Percentiles rank a stretch among this genome's conserved stretches.
These are phyloP conservation scores for Mellivora capensis DNA, from an alignment of 2,113 vertebrate genomes.

Conservation along the genomic window DNA sequence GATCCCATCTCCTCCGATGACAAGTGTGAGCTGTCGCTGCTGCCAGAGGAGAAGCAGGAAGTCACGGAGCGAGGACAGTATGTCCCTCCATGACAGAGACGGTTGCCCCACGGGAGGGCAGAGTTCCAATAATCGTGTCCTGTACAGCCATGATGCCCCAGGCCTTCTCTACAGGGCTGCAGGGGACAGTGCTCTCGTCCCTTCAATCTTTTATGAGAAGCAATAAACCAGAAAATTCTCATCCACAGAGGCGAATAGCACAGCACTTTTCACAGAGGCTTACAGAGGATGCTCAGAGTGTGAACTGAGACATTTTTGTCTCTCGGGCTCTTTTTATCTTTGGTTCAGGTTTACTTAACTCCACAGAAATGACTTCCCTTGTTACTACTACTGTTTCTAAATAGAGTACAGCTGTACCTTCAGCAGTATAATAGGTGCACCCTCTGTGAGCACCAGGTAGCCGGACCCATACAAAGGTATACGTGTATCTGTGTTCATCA, in stretches of 20 bases:
- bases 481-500: background rate
- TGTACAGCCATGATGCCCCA: fast-evolving
- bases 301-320: background rate
- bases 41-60: background rate
- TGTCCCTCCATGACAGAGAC: background rate
- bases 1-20: background rate
- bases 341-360: background rate
- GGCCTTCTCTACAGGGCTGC: background rate
- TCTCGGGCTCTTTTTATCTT: background rate
- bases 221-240: background rate
- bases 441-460: background rate
- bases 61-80: background rate
- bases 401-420: background rate
- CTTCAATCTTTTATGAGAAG: background rate
- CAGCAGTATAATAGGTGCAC: background rate
- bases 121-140: background rate
- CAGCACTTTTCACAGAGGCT: background rate
- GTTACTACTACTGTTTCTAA: background rate
- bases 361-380: background rate
- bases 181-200: background rate
- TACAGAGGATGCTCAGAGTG: background rate
- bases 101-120: background rate
- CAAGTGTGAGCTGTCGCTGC: background rate
- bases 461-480: background rate
- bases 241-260: background rate